Evolutionary conservation across 2,113 vertebrate species (phyloP).

Genomic region (Ibidorhyncha struthersii): DNA sequence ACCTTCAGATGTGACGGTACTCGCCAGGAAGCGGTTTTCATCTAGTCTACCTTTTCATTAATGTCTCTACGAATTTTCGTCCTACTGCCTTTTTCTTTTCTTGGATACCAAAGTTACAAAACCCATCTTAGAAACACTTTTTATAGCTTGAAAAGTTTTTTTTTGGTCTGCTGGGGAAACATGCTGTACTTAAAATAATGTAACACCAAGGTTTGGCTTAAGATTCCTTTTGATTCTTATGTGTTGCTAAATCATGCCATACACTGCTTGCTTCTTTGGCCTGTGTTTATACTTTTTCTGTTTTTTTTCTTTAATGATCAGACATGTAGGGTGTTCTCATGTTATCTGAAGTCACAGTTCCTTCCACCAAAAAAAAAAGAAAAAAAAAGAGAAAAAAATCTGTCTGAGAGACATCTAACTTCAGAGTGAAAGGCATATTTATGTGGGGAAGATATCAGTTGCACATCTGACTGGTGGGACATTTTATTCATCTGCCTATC

Average conservation of each 20-base stretch:
- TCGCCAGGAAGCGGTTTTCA: constrained; percentile 1
- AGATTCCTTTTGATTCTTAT: background rate
- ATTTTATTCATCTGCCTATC: background rate
- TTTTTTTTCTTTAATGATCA: background rate
- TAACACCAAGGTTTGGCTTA: constrained; percentile 26
- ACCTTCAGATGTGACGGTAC: background rate
- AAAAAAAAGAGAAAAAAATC: background rate
- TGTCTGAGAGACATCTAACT: background rate
- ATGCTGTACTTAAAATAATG: constrained; percentile 41
- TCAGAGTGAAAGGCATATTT: background rate
- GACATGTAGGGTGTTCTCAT: background rate
- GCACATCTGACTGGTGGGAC: background rate
- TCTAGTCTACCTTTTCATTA: constrained; percentile 47
- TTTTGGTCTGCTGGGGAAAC: background rate
- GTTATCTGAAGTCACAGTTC: background rate
- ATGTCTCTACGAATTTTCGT: background rate
- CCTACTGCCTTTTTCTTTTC: constrained; percentile 18
- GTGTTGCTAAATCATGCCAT: background rate
- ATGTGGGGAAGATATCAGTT: background rate
- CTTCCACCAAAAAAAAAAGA: background rate
- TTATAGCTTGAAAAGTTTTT: background rate
- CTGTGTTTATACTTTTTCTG: background rate
- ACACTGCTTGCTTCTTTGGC: background rate
- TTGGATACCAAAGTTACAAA: constrained; percentile 9
- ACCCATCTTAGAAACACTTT: background rate